Conservation (phyloP, 2,113 vertebrate species). For the Scatophagus argus region DNA sequence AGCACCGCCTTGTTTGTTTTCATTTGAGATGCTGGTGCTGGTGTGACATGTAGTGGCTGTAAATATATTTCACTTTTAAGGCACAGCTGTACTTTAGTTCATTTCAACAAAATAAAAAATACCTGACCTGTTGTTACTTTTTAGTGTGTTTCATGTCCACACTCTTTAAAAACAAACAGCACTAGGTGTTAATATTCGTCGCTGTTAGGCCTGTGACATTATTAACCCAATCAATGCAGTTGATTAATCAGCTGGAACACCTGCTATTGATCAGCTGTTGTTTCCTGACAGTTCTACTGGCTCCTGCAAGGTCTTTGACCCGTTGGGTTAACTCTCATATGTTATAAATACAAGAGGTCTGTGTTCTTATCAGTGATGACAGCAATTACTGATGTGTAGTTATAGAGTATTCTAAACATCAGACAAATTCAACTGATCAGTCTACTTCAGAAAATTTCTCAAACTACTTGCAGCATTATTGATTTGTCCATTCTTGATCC, state of each 20-base stretch:
- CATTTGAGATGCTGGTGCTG: no score
- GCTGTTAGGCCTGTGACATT: background rate
- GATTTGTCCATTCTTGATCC: background rate
- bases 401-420: background rate
- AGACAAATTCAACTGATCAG: background rate
- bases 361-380: background rate
- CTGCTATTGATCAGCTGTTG: background rate
- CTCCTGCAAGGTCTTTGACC: background rate
- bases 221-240: background rate
- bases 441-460: no score
- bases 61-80: no score
- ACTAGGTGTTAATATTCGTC: background rate
- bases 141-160: background rate
- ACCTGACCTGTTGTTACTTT: background rate
- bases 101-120: background rate
- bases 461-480: no score
- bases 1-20: no score
- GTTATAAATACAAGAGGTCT: background rate
- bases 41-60: no score
- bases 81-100: no score
- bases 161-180: background rate
- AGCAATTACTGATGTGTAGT: background rate
- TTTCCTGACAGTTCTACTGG: background rate
- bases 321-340: background rate
- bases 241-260: background rate